Evolutionary conservation across 23 tunicate species (phyloP).

Genomic region (Trididemnum clinides): DNA sequence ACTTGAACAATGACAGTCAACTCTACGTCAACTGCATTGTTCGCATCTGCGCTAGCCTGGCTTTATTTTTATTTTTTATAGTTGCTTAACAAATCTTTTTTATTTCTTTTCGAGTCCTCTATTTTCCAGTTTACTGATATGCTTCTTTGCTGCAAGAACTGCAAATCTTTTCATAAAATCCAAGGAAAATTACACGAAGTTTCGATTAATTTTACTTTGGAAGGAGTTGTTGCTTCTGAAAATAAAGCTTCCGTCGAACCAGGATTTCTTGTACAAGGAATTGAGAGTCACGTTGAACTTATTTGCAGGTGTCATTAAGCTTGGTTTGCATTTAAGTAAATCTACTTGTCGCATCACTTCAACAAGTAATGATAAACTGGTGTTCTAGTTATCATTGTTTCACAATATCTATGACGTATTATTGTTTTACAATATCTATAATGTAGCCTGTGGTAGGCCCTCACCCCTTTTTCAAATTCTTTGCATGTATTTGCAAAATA

Average conservation of each 20-base stretch:
- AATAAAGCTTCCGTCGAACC: background rate
- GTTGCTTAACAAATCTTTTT: too few relatives aligned
- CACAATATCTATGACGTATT: too few relatives aligned
- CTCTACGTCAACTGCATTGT: background rate
- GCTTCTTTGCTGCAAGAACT: slow-evolving; percentile 76
- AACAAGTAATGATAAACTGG: too few relatives aligned
- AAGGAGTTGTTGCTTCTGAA: background rate
- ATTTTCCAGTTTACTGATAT: slow-evolving; percentile 80
- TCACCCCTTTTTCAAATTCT: too few relatives aligned
- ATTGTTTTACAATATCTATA: too few relatives aligned
- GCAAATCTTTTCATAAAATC: slow-evolving; percentile 48
- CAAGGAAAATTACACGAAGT: background rate
- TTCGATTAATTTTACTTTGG: background rate
- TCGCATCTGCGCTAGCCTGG: background rate
- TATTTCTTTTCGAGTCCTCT: background rate
- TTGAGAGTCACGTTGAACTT: slow-evolving; percentile 52
- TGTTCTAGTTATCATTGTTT: too few relatives aligned
- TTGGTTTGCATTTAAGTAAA: too few relatives aligned
- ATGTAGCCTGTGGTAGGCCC: too few relatives aligned
- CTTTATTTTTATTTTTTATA: too few relatives aligned
- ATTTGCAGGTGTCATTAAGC: slow-evolving; percentile 56
- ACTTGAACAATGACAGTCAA: too few relatives aligned
- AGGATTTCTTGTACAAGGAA: slow-evolving; percentile 50
- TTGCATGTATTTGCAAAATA: too few relatives aligned
- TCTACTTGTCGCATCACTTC: too few relatives aligned